phyloP scores from a whole-genome alignment of 2,888 invertebrate species.

The Drosophila neotestacea region DNA sequence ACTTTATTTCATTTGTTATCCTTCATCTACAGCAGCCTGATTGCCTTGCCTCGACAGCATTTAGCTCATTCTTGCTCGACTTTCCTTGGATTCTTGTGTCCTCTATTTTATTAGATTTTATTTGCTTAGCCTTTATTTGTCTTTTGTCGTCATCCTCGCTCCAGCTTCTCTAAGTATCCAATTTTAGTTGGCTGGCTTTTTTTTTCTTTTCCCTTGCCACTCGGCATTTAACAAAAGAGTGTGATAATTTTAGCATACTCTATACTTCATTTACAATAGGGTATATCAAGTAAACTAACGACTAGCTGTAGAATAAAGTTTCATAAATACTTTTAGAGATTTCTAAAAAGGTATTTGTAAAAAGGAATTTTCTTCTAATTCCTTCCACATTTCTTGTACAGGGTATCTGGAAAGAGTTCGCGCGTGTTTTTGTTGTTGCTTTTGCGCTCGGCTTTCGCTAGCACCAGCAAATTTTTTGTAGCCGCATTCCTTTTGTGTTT shows the following conservation, averaged over 20 bases:
- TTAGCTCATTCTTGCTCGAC: slow-evolving; percentile 66
- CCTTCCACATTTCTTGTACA: background rate
- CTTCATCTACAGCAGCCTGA: slow-evolving; percentile 39
- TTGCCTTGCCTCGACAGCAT: slow-evolving; percentile 38
- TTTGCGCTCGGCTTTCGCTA: slow-evolving; percentile 41
- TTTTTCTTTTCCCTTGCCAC: slow-evolving; percentile 17
- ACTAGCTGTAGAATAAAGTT: background rate
- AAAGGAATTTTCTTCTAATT: background rate
- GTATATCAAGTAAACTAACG: background rate
- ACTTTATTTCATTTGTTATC: slow-evolving; percentile 73
- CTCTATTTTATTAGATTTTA: slow-evolving; percentile 76
- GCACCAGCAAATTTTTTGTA: slow-evolving; percentile 48
- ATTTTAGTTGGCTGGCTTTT: slow-evolving; percentile 54
- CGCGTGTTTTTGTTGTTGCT: slow-evolving; percentile 26
- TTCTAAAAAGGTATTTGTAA: background rate
- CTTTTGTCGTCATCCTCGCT: slow-evolving; percentile 53
- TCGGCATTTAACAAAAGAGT: slow-evolving; percentile 37
- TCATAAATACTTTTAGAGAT: background rate
- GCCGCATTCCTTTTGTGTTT: slow-evolving; percentile 47
- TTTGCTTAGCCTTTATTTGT: slow-evolving; percentile 79
- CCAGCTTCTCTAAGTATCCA: slow-evolving; percentile 59
- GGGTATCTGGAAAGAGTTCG: slow-evolving; percentile 10
- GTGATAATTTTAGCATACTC: slow-evolving; percentile 52
- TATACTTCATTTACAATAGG: background rate
- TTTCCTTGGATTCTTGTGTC: slow-evolving; percentile 57